Base-by-base conservation (phyloP, 1,140 invertebrate species). In the Trichonephila clavipes region DNA sequence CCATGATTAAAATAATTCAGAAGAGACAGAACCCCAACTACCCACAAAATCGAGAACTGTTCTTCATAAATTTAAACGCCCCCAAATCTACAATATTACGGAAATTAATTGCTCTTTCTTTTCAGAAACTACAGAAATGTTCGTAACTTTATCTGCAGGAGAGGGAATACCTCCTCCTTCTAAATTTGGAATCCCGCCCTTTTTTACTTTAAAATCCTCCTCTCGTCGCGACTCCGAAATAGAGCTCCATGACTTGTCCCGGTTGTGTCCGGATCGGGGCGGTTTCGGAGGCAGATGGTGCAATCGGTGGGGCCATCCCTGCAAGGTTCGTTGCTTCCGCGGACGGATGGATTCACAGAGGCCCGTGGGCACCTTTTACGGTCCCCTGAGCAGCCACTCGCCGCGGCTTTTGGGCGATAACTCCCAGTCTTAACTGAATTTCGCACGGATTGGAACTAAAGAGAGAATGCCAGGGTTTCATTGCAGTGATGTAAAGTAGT, bases 341-440 rank as follows among this genome's bases (percentile, higher is more conserved):
- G 51, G 82, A 58, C 82, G 72, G 72, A 18, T 77, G 72, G 14
- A 77, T 77, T 77, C 72, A 28, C 51, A 24, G 82, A 59, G 28
- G 82, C 82, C 82, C 44, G 51, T 83, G 82, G 82, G 82, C 82
- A 83, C 82, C 82, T 83, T 83, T 83, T n/a, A 51, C 82, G 82
- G 82, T 28, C 12, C 19, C n/a, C 82, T 83, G 82, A 40, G 59
- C 12, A 77, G 19, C 72, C 5, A 28, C 5, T 64, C 44, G 44
- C 21, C 51, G 44, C 40, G 44, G 82, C 82, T 83, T 51, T 82
- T 82, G 7, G 51, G 40, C 82, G 19, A 83, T 34, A 77, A 34
- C 72, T 77, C 34, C 72, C 72, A 12, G 82, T 44, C 21, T 18
- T 83, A 83, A 83, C 51, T 59, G 82, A 83, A 83, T 83, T 83